A percentile compares a stretch with the other conserved stretches of the same genome.
Conservation (phyloP, 2,113 vertebrate species). For the Tympanuchus pallidicinctus region DNA sequence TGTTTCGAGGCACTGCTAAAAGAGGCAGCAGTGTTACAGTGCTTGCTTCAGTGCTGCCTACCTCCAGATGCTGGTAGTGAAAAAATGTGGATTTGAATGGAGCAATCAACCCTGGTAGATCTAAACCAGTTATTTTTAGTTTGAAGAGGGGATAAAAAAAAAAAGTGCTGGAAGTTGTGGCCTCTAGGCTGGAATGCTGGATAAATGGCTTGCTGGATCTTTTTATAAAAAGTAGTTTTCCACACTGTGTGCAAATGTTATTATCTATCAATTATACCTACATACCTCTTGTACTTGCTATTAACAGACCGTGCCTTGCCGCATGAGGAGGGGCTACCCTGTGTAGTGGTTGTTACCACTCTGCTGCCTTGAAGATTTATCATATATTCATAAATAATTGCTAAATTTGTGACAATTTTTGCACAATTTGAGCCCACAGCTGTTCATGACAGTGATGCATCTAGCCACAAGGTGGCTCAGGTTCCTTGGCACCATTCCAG, state of each 20-base stretch:
- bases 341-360: no score
- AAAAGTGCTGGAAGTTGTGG: not conserved
- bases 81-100: conserved; percentile 33
- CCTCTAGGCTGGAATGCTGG: not conserved
- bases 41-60: not conserved
- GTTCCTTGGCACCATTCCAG: not conserved
- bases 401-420: not conserved
- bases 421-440: not conserved
- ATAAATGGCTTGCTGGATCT: not conserved
- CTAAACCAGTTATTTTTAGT: conserved; percentile 22
- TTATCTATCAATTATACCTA: not conserved
- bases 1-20: conserved; percentile 16
- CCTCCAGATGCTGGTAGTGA: not conserved
- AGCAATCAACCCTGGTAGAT: conserved; percentile 9
- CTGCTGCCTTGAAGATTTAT: not conserved
- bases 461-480: not conserved
- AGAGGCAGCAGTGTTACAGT: not conserved
- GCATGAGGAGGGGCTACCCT: not conserved
- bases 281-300: not conserved
- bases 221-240: not conserved
- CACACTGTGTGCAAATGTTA: not conserved
- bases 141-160: not conserved
- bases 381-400: not conserved
- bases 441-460: not conserved
- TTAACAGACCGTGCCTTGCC: not conserved